phyloP scores from a whole-genome alignment of 2,113 vertebrate genomes.

The Chloebia gouldiae region DNA sequence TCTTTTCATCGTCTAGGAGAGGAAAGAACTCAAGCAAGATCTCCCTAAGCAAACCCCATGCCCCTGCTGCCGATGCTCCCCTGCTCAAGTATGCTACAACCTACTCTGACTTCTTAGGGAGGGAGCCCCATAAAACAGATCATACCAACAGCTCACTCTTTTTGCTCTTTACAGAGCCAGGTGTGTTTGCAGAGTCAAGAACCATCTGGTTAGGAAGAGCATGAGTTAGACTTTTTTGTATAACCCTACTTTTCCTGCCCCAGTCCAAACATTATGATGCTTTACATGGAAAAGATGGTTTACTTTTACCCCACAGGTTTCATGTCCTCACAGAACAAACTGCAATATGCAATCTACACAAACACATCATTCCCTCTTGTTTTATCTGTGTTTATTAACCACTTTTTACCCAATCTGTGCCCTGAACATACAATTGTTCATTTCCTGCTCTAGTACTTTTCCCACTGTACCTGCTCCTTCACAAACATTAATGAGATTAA shows the following conservation, averaged over 20 bases:
- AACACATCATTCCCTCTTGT: neutral
- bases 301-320: neutral
- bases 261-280: neutral
- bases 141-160: neutral
- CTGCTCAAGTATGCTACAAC: neutral
- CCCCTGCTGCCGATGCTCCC: rapidly evolving
- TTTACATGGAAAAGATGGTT: neutral
- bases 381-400: neutral
- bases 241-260: neutral
- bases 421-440: neutral
- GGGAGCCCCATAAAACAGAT: neutral
- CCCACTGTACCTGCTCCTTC: neutral
- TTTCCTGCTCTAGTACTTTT: neutral
- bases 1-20: neutral
- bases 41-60: neutral
- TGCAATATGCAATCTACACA: neutral
- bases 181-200: neutral
- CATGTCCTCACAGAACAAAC: neutral
- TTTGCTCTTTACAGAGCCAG: neutral
- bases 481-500: neutral
- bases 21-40: neutral
- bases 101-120: neutral
- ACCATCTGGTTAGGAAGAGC: neutral
- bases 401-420: neutral
- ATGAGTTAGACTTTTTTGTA: neutral